Evolutionary conservation across 2,888 invertebrate species (phyloP).

Genomic region (Neelides folsomi): DNA sequence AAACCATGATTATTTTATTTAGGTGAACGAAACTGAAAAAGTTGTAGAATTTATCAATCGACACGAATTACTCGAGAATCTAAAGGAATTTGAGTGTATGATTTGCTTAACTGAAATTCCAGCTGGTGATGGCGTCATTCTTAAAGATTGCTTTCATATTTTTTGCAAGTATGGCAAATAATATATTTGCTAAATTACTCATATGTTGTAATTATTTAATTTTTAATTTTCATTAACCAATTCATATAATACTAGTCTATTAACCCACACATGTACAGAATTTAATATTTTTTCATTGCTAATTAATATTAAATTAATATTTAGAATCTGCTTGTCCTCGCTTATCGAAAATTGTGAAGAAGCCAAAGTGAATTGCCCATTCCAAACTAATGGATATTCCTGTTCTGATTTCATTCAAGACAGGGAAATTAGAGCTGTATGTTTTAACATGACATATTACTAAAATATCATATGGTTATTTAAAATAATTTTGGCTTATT

Average conservation of each 20-base stretch:
- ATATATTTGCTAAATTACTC: neutral
- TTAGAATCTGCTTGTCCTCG: conserved; percentile 51
- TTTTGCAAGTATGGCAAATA: conserved; percentile 54
- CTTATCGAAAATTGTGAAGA: conserved; percentile 63
- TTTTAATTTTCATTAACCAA: too few species aligned
- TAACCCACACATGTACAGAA: too few species aligned
- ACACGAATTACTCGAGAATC: too few species aligned
- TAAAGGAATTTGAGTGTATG: conserved; percentile 60
- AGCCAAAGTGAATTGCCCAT: conserved; percentile 67
- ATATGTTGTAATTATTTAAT: too few species aligned
- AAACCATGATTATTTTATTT: too few species aligned
- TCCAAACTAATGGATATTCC: conserved; percentile 54
- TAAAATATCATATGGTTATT: neutral
- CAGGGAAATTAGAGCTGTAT: conserved; percentile 64
- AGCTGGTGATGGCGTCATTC: conserved; percentile 55
- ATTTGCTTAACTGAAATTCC: conserved; percentile 60
- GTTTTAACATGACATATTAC: conserved; percentile 24
- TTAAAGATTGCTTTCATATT: conserved; percentile 73
- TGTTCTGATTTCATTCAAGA: conserved; percentile 65
- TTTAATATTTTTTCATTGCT: too few species aligned
- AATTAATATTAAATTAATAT: neutral
- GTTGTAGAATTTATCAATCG: too few species aligned
- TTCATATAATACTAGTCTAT: too few species aligned
- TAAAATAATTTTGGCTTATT: neutral
- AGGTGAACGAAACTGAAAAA: too few species aligned